Evolutionary conservation across 53 echinoderm and acorn worm species (phyloP), one percentile per base, ranked within the genome.

Genomic region (Paracentrotus lividus): DNA sequence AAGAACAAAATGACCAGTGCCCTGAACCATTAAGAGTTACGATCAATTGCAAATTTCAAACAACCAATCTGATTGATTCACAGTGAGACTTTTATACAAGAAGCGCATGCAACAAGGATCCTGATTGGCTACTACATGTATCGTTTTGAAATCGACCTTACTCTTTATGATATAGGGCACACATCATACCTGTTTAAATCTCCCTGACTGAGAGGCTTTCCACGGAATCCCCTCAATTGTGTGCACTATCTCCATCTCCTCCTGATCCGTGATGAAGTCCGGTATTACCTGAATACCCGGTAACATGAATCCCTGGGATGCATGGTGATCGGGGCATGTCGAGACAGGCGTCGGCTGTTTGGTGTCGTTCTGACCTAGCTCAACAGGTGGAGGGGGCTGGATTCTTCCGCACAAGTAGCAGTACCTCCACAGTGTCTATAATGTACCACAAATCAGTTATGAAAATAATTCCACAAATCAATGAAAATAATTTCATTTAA

Each of bases 151-250:
- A n/a, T n/a, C n/a, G n/a, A n/a, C n/a, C n/a, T n/a, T n/a, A n/a
- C n/a, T n/a, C n/a, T n/a, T n/a, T n/a, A n/a, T n/a, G n/a, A n/a
- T n/a, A n/a, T n/a, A n/a, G n/a, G n/a, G n/a, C n/a, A n/a, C n/a
- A n/a, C n/a, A n/a, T n/a, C n/a, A n/a, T 47, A 98, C 98, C 96
- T 98, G 98, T 92, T 98, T 98, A 7, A 60, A 65, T 88, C 98
- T 85, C 26, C 98, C 98, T 85, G 98, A 98, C 84, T 98, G 98
- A 54, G 98, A 98, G 20, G 93, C 88, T 88, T 98, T 98, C 98
- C 98, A 98, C 12, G 94, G 90, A 14, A 86, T 93, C 86, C 56
- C 33, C 69, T 98, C 97, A 66, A 98, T 98, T 21, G 32, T 81
- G 84, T 64, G 60, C 45, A 97, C 94, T 53, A 96, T 94, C 13